These are phyloP conservation scores for Luidia sarsii DNA, from an alignment of 53 echinoderm and acorn worm species.

Conservation along the genomic window DNA sequence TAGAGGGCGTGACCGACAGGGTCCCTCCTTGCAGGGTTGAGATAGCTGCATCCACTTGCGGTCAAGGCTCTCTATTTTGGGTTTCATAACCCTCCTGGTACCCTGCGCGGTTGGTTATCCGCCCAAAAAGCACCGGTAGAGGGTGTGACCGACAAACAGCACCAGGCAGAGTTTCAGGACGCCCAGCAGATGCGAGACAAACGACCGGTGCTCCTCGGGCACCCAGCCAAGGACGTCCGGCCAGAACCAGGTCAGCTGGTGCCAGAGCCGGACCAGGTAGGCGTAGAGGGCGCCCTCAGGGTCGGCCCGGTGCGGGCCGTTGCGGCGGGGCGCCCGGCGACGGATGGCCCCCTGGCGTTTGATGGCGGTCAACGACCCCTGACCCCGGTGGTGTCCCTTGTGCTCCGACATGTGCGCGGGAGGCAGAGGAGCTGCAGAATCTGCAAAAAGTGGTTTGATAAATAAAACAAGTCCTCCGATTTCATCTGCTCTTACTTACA, in stretches of 20 bases:
- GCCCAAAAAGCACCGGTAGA: slow-evolving; percentile 5
- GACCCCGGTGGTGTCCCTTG: background rate
- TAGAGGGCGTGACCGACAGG: too few species aligned
- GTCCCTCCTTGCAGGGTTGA: too few species aligned
- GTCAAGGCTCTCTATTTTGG: too few species aligned
- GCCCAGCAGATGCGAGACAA: slow-evolving; percentile 30
- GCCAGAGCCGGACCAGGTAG: slow-evolving; percentile 21
- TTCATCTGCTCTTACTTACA: too few species aligned
- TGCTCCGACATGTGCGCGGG: slow-evolving; percentile 34
- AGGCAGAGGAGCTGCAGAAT: too few species aligned
- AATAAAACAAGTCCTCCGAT: too few species aligned
- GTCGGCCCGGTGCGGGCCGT: background rate
- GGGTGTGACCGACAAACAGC: background rate
- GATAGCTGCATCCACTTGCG: too few species aligned
- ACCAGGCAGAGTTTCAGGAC: slow-evolving; percentile 30
- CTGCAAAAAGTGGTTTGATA: too few species aligned
- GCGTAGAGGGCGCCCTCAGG: slow-evolving; percentile 15
- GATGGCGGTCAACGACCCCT: background rate
- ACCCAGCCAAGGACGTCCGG: slow-evolving; percentile 21
- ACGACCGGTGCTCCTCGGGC: slow-evolving; percentile 34
- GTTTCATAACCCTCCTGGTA: too few species aligned
- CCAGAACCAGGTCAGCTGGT: background rate
- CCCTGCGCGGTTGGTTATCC: too few species aligned
- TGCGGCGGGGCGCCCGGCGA: background rate
- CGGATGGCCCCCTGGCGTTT: slow-evolving; percentile 33